A percentile compares a stretch with the other conserved stretches of the same genome.
Evolutionary conservation across 2,797 vertebrate species (phyloP).

Genomic region (Aldrovandia affinis): DNA sequence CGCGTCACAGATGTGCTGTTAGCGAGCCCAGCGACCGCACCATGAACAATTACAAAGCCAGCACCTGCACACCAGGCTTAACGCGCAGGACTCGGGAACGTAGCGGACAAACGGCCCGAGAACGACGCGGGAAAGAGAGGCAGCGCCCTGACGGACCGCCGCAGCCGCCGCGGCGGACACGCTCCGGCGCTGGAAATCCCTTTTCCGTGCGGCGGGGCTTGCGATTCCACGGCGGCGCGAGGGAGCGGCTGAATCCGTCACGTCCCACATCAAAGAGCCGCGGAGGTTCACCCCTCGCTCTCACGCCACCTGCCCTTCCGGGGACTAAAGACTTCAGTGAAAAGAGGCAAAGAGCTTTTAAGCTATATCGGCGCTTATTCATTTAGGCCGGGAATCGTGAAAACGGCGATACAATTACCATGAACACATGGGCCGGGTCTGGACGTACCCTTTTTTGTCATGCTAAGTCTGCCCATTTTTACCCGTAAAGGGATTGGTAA

Average conservation of each 20-base stretch:
- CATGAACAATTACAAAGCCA: constrained; percentile 2
- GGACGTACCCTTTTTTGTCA: not conserved
- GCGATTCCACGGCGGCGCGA: constrained; percentile 76
- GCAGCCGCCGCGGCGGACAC: not conserved
- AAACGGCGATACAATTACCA: not conserved
- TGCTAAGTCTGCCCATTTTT: not conserved
- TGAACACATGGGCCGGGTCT: not conserved
- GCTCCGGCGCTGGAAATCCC: constrained; percentile 64
- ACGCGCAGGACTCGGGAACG: constrained; percentile 7
- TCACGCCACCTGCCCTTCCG: not conserved
- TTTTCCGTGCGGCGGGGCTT: constrained; percentile 80
- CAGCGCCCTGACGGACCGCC: not conserved
- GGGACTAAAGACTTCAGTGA: not conserved
- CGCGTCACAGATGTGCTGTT: not conserved
- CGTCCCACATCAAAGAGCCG: constrained; percentile 77
- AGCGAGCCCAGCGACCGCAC: not conserved
- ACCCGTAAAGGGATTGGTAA: not conserved
- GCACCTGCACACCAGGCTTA: constrained; percentile 12
- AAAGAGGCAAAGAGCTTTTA: not conserved
- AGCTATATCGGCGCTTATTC: not conserved
- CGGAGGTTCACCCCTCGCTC: not conserved
- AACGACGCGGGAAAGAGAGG: not conserved
- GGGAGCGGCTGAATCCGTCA: constrained; percentile 76
- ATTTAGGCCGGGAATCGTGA: not conserved
- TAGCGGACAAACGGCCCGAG: not conserved